Conservation (phyloP, 2,113 vertebrate genomes). For the Ceyx cyanopectus region DNA sequence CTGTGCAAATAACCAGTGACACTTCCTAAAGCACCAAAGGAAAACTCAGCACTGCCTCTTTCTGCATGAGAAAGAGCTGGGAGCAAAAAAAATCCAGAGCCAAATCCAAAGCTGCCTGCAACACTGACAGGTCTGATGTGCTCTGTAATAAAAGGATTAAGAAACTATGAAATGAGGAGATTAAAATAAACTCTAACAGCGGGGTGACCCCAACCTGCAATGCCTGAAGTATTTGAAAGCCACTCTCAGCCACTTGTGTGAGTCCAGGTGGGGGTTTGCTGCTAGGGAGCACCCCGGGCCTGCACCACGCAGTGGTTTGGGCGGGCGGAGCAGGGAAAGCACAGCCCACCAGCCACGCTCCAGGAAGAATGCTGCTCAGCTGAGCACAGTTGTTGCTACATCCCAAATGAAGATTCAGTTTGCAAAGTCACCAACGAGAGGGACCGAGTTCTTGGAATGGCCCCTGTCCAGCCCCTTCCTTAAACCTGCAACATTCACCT, state of each 20-base stretch:
- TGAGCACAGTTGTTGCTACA: background rate
- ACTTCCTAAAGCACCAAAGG: background rate
- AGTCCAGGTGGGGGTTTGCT: background rate
- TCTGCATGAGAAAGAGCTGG: background rate
- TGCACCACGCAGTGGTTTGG: background rate
- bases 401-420: background rate
- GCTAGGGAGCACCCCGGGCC: background rate
- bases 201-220: background rate
- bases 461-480: background rate
- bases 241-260: background rate
- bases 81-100: background rate
- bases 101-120: background rate
- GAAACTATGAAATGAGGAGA: background rate
- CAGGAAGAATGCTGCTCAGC: background rate
- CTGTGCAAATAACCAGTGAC: background rate
- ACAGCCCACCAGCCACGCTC: background rate
- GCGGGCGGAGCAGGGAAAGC: background rate
- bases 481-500: slow-evolving; percentile 79
- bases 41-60: background rate
- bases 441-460: background rate
- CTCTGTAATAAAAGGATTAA: background rate
- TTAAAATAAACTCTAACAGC: background rate
- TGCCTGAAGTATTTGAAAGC: background rate
- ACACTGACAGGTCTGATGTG: background rate
- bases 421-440: background rate